Evolutionary conservation across 2,888 invertebrate species (phyloP).

Genomic region (Cabera pusaria): DNA sequence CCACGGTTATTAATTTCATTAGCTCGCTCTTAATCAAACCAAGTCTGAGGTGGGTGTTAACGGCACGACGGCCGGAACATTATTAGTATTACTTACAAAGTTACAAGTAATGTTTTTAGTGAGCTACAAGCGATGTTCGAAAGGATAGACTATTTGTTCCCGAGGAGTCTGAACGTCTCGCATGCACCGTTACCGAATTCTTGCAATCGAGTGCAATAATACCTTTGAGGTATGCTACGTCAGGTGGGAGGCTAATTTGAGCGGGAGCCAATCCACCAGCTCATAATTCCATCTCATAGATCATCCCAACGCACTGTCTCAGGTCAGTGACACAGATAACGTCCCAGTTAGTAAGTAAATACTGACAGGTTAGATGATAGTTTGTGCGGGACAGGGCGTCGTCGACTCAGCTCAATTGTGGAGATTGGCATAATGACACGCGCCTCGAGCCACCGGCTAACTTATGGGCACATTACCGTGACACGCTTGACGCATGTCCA

Average conservation of each 20-base stretch:
- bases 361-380: slow-evolving; percentile 7
- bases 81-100: slow-evolving; percentile 52
- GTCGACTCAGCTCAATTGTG: slow-evolving; percentile 59
- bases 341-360: slow-evolving; percentile 7
- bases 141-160: slow-evolving; percentile 28
- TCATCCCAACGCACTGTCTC: slow-evolving; percentile 48
- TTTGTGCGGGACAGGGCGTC: slow-evolving; percentile 24
- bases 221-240: slow-evolving; percentile 30
- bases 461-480: slow-evolving; percentile 75
- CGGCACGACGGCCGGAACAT: slow-evolving; percentile 40
- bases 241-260: slow-evolving; percentile 43
- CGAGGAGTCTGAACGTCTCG: slow-evolving; percentile 18
- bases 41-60: slow-evolving; percentile 54
- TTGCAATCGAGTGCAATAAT: slow-evolving; percentile 28
- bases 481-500: slow-evolving; percentile 79
- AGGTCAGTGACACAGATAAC: slow-evolving; percentile 5
- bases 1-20: slow-evolving; percentile 79
- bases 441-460: slow-evolving; percentile 64
- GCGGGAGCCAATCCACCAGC: slow-evolving; percentile 57
- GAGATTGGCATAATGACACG: slow-evolving; percentile 77
- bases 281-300: slow-evolving; percentile 68
- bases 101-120: too few relatives aligned
- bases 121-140: slow-evolving; percentile 41
- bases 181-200: slow-evolving; percentile 28
- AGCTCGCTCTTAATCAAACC: slow-evolving; percentile 75